Evolutionary conservation across 2,113 vertebrate species (phyloP).

Genomic region (Orthonyx spaldingii): DNA sequence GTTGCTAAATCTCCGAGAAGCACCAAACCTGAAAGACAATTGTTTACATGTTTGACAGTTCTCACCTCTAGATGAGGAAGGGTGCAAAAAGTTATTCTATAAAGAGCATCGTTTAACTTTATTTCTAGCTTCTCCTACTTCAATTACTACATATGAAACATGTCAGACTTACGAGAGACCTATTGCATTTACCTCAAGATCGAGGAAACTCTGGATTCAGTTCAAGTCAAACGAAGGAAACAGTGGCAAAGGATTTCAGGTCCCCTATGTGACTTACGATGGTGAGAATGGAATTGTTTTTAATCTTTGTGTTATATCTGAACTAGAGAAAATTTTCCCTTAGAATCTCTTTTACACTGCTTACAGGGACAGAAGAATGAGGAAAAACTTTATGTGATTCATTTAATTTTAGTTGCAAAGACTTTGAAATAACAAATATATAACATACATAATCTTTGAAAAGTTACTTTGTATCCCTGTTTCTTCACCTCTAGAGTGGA

Average conservation of each 20-base stretch:
- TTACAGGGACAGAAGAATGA: not conserved
- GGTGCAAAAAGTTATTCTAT: not conserved
- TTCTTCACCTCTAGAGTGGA: not conserved
- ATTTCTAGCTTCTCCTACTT: constrained; percentile 82
- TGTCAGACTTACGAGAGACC: constrained; percentile 93
- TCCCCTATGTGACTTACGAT: constrained; percentile 91
- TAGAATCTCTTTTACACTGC: not conserved
- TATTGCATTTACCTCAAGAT: constrained; percentile 91
- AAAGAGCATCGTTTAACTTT: not conserved
- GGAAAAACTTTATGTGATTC: not conserved
- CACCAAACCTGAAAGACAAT: not conserved
- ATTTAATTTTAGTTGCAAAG: not conserved
- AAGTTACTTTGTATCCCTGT: not conserved
- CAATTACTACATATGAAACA: constrained; percentile 91
- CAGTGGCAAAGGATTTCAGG: constrained; percentile 92
- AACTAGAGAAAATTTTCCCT: not conserved
- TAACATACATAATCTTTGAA: not conserved
- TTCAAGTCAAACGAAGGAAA: constrained; percentile 93
- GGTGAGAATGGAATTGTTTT: constrained; percentile 67
- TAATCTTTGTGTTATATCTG: not conserved
- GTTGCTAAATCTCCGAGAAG: not conserved
- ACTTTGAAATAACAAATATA: not conserved
- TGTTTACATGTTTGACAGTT: not conserved
- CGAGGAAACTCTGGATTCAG: constrained; percentile 91
- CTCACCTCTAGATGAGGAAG: not conserved